phyloP scores from a whole-genome alignment of 2,888 invertebrate species.

The Pollenia amentaria region DNA sequence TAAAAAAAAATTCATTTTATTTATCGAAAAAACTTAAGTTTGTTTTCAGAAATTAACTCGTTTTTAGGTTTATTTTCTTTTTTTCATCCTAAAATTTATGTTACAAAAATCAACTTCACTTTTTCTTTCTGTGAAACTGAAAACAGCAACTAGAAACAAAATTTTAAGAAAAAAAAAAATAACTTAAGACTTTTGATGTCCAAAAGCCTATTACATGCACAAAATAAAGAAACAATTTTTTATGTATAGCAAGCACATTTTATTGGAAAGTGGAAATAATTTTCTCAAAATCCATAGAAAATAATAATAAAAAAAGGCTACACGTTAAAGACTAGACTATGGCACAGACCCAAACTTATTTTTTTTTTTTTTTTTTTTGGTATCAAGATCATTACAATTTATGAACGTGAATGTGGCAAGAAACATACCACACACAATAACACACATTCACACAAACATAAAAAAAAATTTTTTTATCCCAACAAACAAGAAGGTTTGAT shows the following conservation, averaged over 20 bases:
- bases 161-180: background rate
- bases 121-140: conserved; percentile 71
- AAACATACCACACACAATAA: conserved; percentile 52
- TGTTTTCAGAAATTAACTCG: conserved; percentile 18
- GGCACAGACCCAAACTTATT: conserved; percentile 57
- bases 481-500: too few relatives aligned
- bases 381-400: conserved; percentile 55
- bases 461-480: background rate
- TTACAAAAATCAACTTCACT: conserved; percentile 68
- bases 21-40: conserved; percentile 32
- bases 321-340: conserved; percentile 58
- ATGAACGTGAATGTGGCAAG: conserved; percentile 39
- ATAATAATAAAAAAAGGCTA: conserved; percentile 21
- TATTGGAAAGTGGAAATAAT: conserved; percentile 75
- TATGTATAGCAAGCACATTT: conserved; percentile 60
- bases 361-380: background rate
- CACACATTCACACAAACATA: conserved; percentile 8
- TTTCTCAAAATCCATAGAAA: conserved; percentile 59
- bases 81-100: conserved; percentile 43
- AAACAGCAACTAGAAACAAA: conserved; percentile 12
- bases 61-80: background rate
- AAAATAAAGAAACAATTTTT: conserved; percentile 55
- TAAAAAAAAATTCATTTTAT: conserved; percentile 13
- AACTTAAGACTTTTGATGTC: conserved; percentile 46
- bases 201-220: conserved; percentile 62